Conservation (phyloP, 1,140 invertebrate species). For the Sweltsa coloradensis region DNA sequence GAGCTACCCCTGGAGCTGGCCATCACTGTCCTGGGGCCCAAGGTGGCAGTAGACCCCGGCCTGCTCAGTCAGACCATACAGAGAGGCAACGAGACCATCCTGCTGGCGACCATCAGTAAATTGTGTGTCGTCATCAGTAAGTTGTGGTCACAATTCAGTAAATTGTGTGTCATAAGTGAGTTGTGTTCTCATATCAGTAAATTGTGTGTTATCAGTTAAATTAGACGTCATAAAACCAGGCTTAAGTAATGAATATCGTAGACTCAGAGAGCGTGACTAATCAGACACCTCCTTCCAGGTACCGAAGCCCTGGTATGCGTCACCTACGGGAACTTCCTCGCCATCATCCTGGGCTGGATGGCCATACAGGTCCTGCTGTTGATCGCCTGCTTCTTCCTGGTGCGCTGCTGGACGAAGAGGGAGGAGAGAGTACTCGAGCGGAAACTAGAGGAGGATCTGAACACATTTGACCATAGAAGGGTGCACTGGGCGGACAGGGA, state of each 20-base stretch:
- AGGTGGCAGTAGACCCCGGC: too few relatives aligned
- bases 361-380: slow-evolving; percentile 5
- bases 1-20: too few relatives aligned
- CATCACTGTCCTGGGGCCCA: too few relatives aligned
- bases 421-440: not conserved
- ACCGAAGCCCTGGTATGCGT: slow-evolving; percentile 1
- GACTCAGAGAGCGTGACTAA: not conserved
- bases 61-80: too few relatives aligned
- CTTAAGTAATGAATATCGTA: not conserved
- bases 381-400: slow-evolving; percentile 2
- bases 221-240: not conserved
- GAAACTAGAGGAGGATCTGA: slow-evolving; percentile 9
- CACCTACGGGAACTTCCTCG: slow-evolving; percentile 2
- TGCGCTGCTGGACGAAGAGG: slow-evolving; percentile 2
- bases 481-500: slow-evolving; percentile 12
- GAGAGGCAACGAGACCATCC: too few relatives aligned
- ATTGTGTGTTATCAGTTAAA: too few relatives aligned
- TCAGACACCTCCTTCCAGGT: not conserved
- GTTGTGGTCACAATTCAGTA: too few relatives aligned
- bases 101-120: too few relatives aligned
- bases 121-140: too few relatives aligned
- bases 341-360: slow-evolving; percentile 2
- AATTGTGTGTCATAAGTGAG: too few relatives aligned
- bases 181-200: too few relatives aligned
- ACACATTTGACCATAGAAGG: slow-evolving; percentile 4